Conservation (phyloP, 2,888 invertebrate species). For the Esperia sulphurella region DNA sequence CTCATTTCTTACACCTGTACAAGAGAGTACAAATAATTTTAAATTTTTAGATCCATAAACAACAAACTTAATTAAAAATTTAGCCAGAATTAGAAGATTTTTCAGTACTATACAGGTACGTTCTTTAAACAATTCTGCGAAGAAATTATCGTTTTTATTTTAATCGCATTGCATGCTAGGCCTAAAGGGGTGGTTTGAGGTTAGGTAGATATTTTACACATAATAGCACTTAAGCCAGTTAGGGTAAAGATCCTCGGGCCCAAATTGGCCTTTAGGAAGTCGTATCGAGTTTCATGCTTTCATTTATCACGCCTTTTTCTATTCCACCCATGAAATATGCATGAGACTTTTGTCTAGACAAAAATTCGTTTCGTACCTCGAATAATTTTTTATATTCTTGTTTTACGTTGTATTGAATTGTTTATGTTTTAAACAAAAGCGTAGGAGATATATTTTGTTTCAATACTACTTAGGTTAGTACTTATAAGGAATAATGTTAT, state of each 20-base stretch:
- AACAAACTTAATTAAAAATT: no score
- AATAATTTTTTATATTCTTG: background rate
- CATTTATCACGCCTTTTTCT: slow-evolving; percentile 20
- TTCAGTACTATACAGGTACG: no score
- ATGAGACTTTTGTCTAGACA: slow-evolving; percentile 11
- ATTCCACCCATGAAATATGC: slow-evolving; percentile 15
- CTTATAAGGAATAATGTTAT: no score
- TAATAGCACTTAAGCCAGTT: slow-evolving; percentile 25
- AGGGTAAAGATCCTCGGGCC: slow-evolving; percentile 18
- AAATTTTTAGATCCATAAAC: no score
- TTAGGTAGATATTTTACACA: slow-evolving; percentile 28
- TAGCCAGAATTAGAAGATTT: no score
- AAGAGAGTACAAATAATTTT: no score
- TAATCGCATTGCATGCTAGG: background rate
- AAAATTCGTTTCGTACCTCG: slow-evolving; percentile 1
- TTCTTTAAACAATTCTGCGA: no score
- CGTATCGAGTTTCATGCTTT: slow-evolving; percentile 16
- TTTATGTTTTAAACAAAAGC: no score
- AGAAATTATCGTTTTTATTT: no score
- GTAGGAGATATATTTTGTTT: no score
- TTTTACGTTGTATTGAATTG: background rate
- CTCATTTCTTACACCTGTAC: no score
- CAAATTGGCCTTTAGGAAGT: slow-evolving; percentile 21
- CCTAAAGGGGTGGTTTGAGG: slow-evolving; percentile 20
- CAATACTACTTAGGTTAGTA: no score